Percentiles rank a stretch among this genome's conserved stretches.
Evolutionary conservation across 1,140 invertebrate genomes (phyloP).

Genomic region (Polypedilum vanderplanki): DNA sequence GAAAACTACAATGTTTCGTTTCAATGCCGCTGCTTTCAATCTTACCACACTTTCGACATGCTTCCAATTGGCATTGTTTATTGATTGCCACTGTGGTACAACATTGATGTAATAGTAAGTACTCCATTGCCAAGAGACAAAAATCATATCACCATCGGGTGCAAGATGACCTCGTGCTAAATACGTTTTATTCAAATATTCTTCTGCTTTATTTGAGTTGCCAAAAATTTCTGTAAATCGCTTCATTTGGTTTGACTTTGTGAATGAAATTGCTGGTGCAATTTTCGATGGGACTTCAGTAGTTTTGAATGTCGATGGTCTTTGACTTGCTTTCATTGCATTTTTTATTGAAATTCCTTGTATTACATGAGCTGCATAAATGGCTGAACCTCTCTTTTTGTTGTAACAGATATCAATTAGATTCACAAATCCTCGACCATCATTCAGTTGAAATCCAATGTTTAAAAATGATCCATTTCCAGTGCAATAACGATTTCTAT

Average conservation of each 20-base stretch:
- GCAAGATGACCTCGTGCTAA: conserved; percentile 49
- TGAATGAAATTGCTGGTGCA: conserved; percentile 35
- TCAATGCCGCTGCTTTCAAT: conserved; percentile 34
- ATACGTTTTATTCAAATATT: conserved; percentile 41
- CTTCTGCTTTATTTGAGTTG: conserved; percentile 33
- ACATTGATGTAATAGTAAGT: conserved; percentile 51
- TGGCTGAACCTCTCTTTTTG: conserved; percentile 47
- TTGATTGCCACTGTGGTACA: conserved; percentile 49
- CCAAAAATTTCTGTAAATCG: conserved; percentile 41
- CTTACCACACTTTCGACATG: conserved; percentile 43
- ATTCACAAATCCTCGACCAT: conserved; percentile 2
- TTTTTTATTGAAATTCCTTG: conserved; percentile 31
- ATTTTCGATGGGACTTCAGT: conserved; percentile 35
- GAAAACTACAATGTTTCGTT: conserved; percentile 39
- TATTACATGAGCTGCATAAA: conserved; percentile 31
- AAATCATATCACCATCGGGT: conserved; percentile 49
- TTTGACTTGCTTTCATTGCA: not conserved
- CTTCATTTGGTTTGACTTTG: conserved; percentile 37
- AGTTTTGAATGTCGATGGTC: conserved; percentile 35
- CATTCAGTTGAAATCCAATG: conserved; percentile 9
- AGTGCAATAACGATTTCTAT: not conserved
- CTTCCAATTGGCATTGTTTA: conserved; percentile 49
- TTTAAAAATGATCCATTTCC: not conserved
- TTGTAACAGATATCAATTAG: not conserved
- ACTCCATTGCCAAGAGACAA: conserved; percentile 44